Evolutionary conservation across 2,113 vertebrate genomes (phyloP).

Genomic region (Odobenus rosmarus): DNA sequence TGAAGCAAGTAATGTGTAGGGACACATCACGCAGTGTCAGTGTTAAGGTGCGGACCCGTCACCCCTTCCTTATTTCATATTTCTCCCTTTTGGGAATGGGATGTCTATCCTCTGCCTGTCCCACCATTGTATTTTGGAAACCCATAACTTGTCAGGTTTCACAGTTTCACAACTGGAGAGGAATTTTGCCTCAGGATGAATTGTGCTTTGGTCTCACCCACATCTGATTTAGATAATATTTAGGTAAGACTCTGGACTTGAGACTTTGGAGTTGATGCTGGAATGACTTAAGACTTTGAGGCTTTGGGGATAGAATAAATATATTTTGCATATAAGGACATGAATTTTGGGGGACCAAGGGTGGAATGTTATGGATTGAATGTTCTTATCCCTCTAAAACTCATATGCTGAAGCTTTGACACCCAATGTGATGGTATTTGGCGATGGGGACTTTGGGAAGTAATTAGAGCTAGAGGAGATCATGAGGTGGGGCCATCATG

Average conservation of each 20-base stretch:
- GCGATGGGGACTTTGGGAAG: neutral
- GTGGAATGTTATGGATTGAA: neutral
- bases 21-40: neutral
- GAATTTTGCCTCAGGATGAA: neutral
- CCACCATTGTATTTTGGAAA: neutral
- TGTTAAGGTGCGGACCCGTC: neutral
- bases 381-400: neutral
- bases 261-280: neutral
- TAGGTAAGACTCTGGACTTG: neutral
- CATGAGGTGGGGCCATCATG: neutral
- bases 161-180: neutral
- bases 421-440: neutral
- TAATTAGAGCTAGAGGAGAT: neutral
- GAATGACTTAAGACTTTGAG: neutral
- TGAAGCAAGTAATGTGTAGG: neutral
- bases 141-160: neutral
- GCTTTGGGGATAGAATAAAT: neutral
- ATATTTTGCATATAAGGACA: neutral
- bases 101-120: neutral
- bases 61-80: neutral
- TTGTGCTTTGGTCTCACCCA: neutral
- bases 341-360: neutral
- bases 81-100: neutral
- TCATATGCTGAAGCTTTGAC: neutral
- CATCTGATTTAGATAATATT: neutral